phyloP scores from a whole-genome alignment of 1,140 invertebrate genomes.

The Monochamus saltuarius region DNA sequence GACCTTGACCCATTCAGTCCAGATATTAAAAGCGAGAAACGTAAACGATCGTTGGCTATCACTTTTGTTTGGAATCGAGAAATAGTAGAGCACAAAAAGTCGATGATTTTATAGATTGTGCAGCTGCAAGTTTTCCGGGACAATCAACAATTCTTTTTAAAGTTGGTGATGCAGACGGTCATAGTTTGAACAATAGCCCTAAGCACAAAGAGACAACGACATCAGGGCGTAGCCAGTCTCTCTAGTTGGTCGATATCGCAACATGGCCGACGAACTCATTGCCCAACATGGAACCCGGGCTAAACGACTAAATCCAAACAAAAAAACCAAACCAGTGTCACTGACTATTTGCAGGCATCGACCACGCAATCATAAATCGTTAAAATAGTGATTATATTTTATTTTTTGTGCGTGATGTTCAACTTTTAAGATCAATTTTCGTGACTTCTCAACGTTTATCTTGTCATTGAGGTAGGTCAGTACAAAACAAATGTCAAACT shows the following conservation, averaged over 20 bases:
- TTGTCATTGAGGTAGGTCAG: constrained; percentile 32
- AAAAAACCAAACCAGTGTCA: constrained; percentile 32
- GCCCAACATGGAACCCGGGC: constrained; percentile 33
- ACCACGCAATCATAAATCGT: constrained; percentile 25
- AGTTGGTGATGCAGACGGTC: constrained; percentile 15
- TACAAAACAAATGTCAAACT: constrained; percentile 25
- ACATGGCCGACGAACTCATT: constrained; percentile 30
- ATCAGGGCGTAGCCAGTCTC: constrained; percentile 32
- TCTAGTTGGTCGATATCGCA: constrained; percentile 39
- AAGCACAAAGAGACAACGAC: constrained; percentile 29
- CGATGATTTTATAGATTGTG: constrained; percentile 1
- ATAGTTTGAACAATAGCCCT: constrained; percentile 30
- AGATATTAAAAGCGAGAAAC: too few relatives aligned
- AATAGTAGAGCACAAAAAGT: background rate
- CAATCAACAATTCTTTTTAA: constrained; percentile 14
- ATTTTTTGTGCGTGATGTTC: constrained; percentile 20
- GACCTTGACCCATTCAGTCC: too few relatives aligned
- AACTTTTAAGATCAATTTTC: constrained; percentile 7
- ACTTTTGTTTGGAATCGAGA: too few relatives aligned
- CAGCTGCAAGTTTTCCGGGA: background rate
- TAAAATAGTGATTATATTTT: constrained; percentile 14
- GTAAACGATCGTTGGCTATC: too few relatives aligned
- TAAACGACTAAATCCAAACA: constrained; percentile 23
- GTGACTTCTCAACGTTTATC: constrained; percentile 11
- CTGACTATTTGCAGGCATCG: constrained; percentile 27